Base-by-base conservation (phyloP, 2,797 vertebrate genomes). In the Amblyopsis hoosieri region DNA sequence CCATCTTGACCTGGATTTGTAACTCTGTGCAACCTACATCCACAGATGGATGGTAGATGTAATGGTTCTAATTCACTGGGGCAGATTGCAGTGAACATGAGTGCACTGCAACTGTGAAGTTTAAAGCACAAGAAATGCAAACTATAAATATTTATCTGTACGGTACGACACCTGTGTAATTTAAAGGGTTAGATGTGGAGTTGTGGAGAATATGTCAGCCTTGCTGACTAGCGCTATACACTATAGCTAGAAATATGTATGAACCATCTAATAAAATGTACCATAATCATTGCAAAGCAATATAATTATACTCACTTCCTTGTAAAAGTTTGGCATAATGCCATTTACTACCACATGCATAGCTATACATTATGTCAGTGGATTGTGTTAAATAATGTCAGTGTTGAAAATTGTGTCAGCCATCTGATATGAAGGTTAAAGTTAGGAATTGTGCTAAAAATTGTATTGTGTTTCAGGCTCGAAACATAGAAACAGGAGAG, bases 401-500 rank as follows among this genome's bases (percentile, higher is more conserved):
- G 57, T 67, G 59, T 54, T 15, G 48, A 15, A 15, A 17, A 15
- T 13, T 37, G 5, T 12, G 33, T 29, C 52, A 12, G 23, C 52
- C 19, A 29, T 2, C 4, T 29, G 6, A 12, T 12, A n/a, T 37
- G 31, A 19, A 8, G 33, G 33, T 13, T 19, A 12, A 17, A 12
- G 48, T 8, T n/a, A 12, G 10, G 5, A 11, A 19, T 54, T 62
- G 42, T 2, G 6, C 15, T 29, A 33, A 55, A 23, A 3, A 1
- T 6, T 45, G 1, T 69, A 2, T 65, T 83, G 37, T 85, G 29
- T 94, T 94, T 85, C 91, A 99, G 98, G 98, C 98, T 77, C 94
- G 96, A 86, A 98, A 98, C 85, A 90, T 98, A 75, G 92, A 96
- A 67, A 98, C 94, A 0, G 97, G 97, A 85, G 97, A 98, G 63